Evolutionary conservation across 2,888 invertebrate species (phyloP), one percentile per base, ranked within the genome.

Genomic region (Euphydryas editha): DNA sequence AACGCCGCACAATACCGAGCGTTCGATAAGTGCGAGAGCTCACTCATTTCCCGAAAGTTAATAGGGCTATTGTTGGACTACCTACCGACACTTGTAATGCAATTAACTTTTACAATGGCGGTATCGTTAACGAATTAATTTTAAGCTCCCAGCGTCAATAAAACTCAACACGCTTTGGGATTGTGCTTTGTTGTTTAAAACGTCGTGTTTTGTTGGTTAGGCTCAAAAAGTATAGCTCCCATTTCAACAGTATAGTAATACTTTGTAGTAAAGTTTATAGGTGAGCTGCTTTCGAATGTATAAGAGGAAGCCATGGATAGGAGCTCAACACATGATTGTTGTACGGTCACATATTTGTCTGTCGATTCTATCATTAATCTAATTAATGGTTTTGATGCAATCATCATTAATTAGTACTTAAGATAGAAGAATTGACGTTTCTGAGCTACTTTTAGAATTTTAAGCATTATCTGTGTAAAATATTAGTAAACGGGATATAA

Each of bases 31-130:
- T 81, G 82, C 81, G 81, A 84, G 84, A 82, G 82, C 82, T 80
- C 84, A 83, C 85, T 87, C 87, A 79, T 82, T 86, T 83, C 79
- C 85, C 84, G 79, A 86, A 90, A 90, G 86, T 90, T 92, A 92
- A 92, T 90, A 83, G 88, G 81, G 84, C 89, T 83, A 86, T 92
- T 92, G 91, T 92, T 75, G 77, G 76, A 78, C 82, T 78, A 78
- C 82, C 85, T 83, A 79, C 83, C 81, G 85, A 83, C 90, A 87
- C 92, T 92, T 89, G 87, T 92, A 92, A 92, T 91, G 90, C 92
- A 92, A 92, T 92, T 92, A 92, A 90, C 88, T 86, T 78, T 78
- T 74, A 92, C 92, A 92, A 91, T 88, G 74, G 84, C 76, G 80
- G 80, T 87, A 86, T 88, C 88, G 86, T 82, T 92, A 83, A 87